Evolutionary conservation across 1,140 invertebrate genomes (phyloP).

Genomic region (Drosophila trapezifrons): DNA sequence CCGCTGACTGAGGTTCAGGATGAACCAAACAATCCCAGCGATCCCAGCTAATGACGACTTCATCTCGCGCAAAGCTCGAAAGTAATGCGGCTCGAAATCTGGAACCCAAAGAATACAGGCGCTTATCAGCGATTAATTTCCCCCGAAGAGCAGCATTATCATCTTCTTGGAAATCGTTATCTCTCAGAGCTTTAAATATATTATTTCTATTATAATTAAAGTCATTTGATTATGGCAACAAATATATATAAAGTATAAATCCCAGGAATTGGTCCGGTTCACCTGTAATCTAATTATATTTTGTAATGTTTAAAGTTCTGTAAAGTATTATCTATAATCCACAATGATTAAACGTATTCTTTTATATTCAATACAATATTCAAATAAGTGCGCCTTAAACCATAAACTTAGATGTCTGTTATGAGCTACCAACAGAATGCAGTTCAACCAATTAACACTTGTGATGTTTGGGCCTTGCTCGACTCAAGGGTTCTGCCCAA

Average conservation of each 20-base stretch:
- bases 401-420: too few relatives aligned
- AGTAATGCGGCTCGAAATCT: neutral
- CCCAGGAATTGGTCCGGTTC: too few relatives aligned
- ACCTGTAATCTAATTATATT: neutral
- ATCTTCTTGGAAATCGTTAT: neutral
- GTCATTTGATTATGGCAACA: too few relatives aligned
- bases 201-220: too few relatives aligned
- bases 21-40: neutral
- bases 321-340: too few relatives aligned
- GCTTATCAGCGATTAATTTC: neutral
- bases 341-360: too few relatives aligned
- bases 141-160: neutral
- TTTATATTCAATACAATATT: too few relatives aligned
- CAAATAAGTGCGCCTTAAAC: too few relatives aligned
- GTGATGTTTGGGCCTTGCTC: neutral
- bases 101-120: neutral
- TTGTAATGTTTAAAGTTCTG: too few relatives aligned
- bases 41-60: conserved; percentile 3
- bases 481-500: neutral
- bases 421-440: neutral
- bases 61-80: neutral
- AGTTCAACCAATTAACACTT: neutral
- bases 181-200: neutral
- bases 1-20: neutral
- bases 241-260: too few relatives aligned